Base-by-base conservation (phyloP, 2,888 invertebrate genomes). In the Slavum lentiscoides region DNA sequence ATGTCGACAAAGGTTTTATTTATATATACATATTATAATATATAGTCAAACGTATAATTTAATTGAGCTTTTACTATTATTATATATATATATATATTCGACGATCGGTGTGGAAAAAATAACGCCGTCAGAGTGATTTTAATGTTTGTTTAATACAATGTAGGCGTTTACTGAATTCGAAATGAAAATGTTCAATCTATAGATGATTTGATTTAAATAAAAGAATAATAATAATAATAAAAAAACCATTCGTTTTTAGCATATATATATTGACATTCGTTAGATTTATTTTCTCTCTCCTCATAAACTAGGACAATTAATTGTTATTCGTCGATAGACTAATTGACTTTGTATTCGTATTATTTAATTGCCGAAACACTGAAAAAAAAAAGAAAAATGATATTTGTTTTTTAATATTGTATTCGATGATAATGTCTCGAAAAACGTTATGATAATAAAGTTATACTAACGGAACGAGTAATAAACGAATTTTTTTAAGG, bases 241-340 rank as follows among this genome's bases (percentile, higher is more conserved):
- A 49, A 62, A 30, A 23, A 15, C 13, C 15, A 7, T 67, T 43
- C 13, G 13, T 49, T 30, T 19, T 19, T 49, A 43, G 43, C 6
- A 43, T 61, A 11, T 73, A 43, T 61, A 11, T 73, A 61, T 61
- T 30, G 67, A 73, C 37, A 59, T 58, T 72, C 39, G 39, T 39
- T 72, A 59, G 39, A 19, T 7, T 61, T 59, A 7, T n/a, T 70
- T 70, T 43, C 17, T 21, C n/a, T 68, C 30, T 30, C 30, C 30
- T 30, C 30, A 11, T 68, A 9, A 49, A 61, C 23, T 61, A 23
- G 11, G 61, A 49, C 59, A 49, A 19, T 73, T 73, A 9, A 43
- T 49, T 61, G 17, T 73, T 49, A 37, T 58, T 59, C 39, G 1
- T 59, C 23, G 21, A 15, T 1, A 9, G 17, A 72, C 43, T 43